phyloP scores from a whole-genome alignment of 1,140 invertebrate genomes.

The Drosophila kurseongensis region DNA sequence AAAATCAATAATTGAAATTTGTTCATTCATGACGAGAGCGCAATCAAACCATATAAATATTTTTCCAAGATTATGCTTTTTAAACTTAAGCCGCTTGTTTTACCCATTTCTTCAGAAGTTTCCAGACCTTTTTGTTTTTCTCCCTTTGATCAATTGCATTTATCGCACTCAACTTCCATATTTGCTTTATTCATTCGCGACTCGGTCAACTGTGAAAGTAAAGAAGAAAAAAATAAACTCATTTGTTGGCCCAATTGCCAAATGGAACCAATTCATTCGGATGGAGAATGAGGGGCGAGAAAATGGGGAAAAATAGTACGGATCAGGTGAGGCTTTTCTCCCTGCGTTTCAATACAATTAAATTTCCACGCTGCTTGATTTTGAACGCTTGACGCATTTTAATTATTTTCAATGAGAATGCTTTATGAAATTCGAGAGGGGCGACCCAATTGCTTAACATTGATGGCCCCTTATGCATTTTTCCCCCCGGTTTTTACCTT shows the following conservation, averaged over 20 bases:
- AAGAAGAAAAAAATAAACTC: conserved; percentile 23
- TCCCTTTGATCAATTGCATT: conserved; percentile 31
- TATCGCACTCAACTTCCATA: conserved; percentile 25
- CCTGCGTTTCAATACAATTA: conserved; percentile 71
- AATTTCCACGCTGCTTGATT: conserved; percentile 82
- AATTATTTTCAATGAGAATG: conserved; percentile 78
- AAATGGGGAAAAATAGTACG: conserved; percentile 4
- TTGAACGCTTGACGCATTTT: conserved; percentile 80
- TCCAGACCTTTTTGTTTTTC: background rate
- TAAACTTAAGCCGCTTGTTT: background rate
- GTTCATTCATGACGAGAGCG: no score
- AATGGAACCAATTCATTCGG: conserved; percentile 48
- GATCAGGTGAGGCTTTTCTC: conserved; percentile 19
- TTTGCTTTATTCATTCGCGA: conserved; percentile 19
- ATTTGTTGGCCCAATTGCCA: conserved; percentile 53
- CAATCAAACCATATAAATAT: no score
- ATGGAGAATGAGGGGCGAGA: conserved; percentile 4
- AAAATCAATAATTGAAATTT: no score
- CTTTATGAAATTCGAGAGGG: conserved; percentile 73
- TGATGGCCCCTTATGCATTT: conserved; percentile 14
- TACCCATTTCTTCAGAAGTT: conserved; percentile 6
- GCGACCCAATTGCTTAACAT: conserved; percentile 54
- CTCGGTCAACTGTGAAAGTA: conserved; percentile 20
- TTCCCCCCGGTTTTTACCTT: background rate
- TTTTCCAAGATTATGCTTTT: no score